phyloP scores from a whole-genome alignment of 2,797 vertebrate genomes.

The Cyprinodon diabolis region DNA sequence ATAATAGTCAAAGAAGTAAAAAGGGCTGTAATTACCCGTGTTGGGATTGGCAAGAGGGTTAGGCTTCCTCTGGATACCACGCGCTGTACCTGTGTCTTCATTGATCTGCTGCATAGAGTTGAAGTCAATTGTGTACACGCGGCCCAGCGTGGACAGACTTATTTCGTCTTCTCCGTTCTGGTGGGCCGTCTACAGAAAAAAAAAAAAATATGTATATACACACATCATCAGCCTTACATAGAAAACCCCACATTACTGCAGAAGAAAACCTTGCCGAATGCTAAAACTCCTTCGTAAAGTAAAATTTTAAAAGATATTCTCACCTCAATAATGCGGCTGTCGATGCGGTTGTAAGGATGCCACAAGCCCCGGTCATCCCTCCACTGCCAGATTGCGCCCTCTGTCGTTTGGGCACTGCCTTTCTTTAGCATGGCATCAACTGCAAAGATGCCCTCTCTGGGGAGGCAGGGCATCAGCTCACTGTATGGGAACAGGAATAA shows the following conservation, averaged over 20 bases:
- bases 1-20: background rate
- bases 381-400: constrained; percentile 99
- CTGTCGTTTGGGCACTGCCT: constrained; percentile 96
- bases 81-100: constrained; percentile 99
- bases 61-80: constrained; percentile 99
- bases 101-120: constrained; percentile 99
- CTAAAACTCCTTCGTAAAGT: background rate
- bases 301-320: background rate
- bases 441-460: constrained; percentile 98
- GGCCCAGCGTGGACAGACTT: constrained; percentile 97
- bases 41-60: constrained; percentile 98
- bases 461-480: constrained; percentile 98
- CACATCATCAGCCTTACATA: constrained; percentile 24
- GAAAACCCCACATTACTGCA: background rate
- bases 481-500: constrained; percentile 65
- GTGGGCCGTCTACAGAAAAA: constrained; percentile 92
- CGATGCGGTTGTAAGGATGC: constrained; percentile 99
- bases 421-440: constrained; percentile 99
- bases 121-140: constrained; percentile 99
- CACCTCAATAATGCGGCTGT: constrained; percentile 99
- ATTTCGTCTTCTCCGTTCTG: constrained; percentile 99
- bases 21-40: constrained; percentile 80
- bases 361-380: constrained; percentile 96
- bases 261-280: background rate
- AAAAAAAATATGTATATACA: background rate